Percentiles rank a stretch among this genome's conserved stretches.
Evolutionary conservation across 1,140 invertebrate species (phyloP).

Genomic region (Globodera rostochiensis): DNA sequence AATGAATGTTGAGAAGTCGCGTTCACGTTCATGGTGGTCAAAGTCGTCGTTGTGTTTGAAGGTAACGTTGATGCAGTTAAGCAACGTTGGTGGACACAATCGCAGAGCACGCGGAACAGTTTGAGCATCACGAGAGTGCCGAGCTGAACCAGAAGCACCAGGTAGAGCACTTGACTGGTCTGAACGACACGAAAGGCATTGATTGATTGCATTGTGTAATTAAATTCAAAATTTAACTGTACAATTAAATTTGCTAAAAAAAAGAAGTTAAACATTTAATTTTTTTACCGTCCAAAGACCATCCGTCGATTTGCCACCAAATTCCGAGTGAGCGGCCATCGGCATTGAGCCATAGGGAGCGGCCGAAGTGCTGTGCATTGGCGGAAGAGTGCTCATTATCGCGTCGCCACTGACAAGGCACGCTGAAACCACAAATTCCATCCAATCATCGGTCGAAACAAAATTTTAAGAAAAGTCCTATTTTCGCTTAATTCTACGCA

Average conservation of each 20-base stretch:
- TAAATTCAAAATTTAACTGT: no score
- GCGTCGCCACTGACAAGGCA: neutral
- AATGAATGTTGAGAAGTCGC: neutral
- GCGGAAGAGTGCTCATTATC: constrained; percentile 1
- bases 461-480: neutral
- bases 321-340: neutral
- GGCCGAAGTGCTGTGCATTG: constrained; percentile 14
- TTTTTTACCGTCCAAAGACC: constrained; percentile 26
- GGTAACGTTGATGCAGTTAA: neutral
- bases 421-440: constrained; percentile 4
- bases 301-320: neutral
- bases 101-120: constrained; percentile 1
- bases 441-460: neutral
- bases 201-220: no score
- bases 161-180: constrained; percentile 20
- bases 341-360: neutral
- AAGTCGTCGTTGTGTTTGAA: neutral
- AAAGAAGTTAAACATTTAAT: no score
- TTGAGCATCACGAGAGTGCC: constrained; percentile 11
- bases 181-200: neutral
- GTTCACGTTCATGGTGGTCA: neutral
- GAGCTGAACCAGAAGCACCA: constrained; percentile 20
- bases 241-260: no score
- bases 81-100: neutral
- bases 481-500: neutral